Base-by-base conservation (phyloP, 1,140 invertebrate genomes). In the Chrysomallon squamiferum region DNA sequence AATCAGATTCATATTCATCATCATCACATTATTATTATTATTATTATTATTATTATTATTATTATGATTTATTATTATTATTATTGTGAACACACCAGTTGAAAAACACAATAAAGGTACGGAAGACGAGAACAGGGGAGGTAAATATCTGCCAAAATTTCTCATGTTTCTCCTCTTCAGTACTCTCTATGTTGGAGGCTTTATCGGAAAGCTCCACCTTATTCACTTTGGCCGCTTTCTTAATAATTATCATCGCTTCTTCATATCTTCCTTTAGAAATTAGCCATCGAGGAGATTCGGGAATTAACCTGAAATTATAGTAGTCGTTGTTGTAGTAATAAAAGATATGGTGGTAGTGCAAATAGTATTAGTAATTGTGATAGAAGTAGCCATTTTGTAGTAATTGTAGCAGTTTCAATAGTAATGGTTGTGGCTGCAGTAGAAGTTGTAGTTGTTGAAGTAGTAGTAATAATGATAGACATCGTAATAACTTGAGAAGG, bases 231-330 rank as follows among this genome's bases (percentile, higher is more conserved):
- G 76, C 74, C 22, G 69, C 65, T 33, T 65, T 59, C 15, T 43
- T 54, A 7, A 78, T 35, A 4, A 74, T 76, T 43, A 66, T 64
- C 4, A 64, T 47, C 4, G 77, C 77, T 54, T 79, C 76, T 43
- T 73, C 65, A 22, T 50, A 54, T 30, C 65, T 67, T 5, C 74
- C 73, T 20, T 65, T 60, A 5, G 72, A 67, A 18, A 76, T 38
- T 5, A 78, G 59, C 77, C 77, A 79, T 13, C 77, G 65, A 0
- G 77, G 74, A 11, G 76, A 78, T 56, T 78, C 77, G 13, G 77
- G 77, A 20, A 79, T 57, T 27, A 79, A 29, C 38, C 75, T 77
- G 45, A 25, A 47, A 20, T n/a, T 43, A 11, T 43, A 11, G n/a
- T n/a, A 9, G n/a, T 11, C 9, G n/a, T 11, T 11, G 41, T 43